Base-by-base conservation (phyloP, 2,797 vertebrate genomes). In the Sphenodon punctatus region DNA sequence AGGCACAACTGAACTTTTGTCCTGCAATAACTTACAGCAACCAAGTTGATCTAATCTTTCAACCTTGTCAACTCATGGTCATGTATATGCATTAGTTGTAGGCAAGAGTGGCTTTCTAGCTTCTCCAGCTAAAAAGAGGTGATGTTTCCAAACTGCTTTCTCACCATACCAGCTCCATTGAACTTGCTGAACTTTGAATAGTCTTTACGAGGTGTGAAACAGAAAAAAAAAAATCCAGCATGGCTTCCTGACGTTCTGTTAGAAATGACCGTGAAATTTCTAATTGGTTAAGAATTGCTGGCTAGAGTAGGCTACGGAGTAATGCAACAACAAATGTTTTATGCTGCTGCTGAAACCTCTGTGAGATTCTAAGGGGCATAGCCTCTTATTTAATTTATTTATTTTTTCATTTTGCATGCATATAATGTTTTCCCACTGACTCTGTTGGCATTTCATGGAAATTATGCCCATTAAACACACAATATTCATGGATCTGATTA, bases 401-500 rank as follows among this genome's bases (percentile, higher is more conserved):
- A 13, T 87, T 88, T 80, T 71, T 56, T 72, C 63, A 79, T 71
- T 43, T 32, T 27, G 19, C 19, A 25, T 65, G 22, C 10, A 3
- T 78, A 82, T 84, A 80, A 75, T 51, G 27, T 88, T 46, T 36
- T 87, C 83, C 82, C 78, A 81, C 83, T 84, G 66, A 80, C 84
- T 85, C 78, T 32, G 67, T 87, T 88, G 89, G 75, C 72, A 79
- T 85, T 87, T 90, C 73, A 84, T 80, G 67, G 53, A 87, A 89
- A 86, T 89, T 75, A 81, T 53, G 65, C 67, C 68, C 85, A 85
- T 86, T 88, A 85, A 92, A 81, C 1, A 1, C 32, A 87, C 84
- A 84, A 80, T 83, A 82, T 86, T 81, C 85, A 87, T 80, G 60
- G 56, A 84, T 84, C 64, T 89, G 79, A 80, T 88, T 89, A 63